Conservation (phyloP, 2,797 vertebrate genomes). For the Chromis chromis region DNA sequence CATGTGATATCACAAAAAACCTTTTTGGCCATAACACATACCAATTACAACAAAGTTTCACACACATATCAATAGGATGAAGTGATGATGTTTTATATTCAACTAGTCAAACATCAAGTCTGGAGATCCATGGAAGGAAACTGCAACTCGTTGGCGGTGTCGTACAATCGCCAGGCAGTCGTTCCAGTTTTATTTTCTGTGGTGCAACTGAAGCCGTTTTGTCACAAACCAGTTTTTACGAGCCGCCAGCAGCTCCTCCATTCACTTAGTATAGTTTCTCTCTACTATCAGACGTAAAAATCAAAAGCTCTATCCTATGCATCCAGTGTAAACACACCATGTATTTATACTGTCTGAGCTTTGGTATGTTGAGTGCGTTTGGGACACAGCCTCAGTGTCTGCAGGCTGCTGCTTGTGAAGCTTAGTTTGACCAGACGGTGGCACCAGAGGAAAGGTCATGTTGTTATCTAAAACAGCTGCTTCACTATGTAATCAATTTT, state of each 20-base stretch:
- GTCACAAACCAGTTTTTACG: background rate
- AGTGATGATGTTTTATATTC: no score
- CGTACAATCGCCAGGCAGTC: background rate
- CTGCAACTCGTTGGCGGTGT: no score
- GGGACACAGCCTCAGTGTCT: background rate
- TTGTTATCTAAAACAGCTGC: background rate
- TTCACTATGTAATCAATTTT: background rate
- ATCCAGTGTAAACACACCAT: no score
- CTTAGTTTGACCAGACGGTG: conserved; percentile 29
- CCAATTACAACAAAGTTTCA: no score
- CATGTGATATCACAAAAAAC: no score
- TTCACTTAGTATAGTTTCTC: background rate
- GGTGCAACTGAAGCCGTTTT: background rate
- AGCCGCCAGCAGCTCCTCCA: background rate
- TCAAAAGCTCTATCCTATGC: background rate
- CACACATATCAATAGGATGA: no score
- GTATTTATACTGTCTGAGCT: background rate
- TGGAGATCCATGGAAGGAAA: no score
- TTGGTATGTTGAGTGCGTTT: background rate
- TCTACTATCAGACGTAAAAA: background rate
- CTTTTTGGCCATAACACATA: no score
- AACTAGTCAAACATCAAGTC: no score
- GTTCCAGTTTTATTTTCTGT: background rate
- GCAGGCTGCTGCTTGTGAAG: background rate
- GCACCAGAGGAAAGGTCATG: conserved; percentile 23